Percentiles rank a stretch among this genome's conserved stretches.
phyloP scores from a whole-genome alignment of 1,140 invertebrate species.

The Leptinotarsa texana region DNA sequence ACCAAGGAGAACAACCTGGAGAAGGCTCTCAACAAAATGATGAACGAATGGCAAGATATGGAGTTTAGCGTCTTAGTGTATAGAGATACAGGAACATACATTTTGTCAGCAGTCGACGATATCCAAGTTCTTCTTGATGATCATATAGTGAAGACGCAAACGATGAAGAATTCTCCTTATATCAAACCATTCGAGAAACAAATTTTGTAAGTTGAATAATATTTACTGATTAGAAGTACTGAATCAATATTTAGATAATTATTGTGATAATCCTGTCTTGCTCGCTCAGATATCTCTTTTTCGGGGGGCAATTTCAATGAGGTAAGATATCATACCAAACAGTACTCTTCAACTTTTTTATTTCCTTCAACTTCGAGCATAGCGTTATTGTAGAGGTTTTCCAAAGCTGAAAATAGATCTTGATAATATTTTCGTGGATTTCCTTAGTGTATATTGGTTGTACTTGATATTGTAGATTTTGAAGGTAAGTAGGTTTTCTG shows the following conservation, averaged over 20 bases:
- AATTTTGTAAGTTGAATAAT: constrained; percentile 66
- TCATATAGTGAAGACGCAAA: constrained; percentile 95
- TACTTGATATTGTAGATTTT: too few species aligned
- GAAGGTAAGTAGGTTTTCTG: too few species aligned
- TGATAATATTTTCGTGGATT: too few species aligned
- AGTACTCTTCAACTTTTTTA: too few species aligned
- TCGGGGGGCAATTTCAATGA: too few species aligned
- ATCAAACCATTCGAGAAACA: constrained; percentile 91
- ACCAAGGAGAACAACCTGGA: constrained; percentile 95
- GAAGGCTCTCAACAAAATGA: constrained; percentile 88
- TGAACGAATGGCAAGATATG: constrained; percentile 87
- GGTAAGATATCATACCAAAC: too few species aligned
- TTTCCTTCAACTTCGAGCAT: too few species aligned
- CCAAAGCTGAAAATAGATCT: too few species aligned
- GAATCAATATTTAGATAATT: too few species aligned
- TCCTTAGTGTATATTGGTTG: too few species aligned
- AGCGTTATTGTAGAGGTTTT: too few species aligned
- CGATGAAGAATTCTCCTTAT: constrained; percentile 96
- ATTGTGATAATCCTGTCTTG: background rate
- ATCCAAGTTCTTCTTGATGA: constrained; percentile 95
- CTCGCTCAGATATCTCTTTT: background rate
- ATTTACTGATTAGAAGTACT: too few species aligned
- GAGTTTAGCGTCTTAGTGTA: constrained; percentile 78
- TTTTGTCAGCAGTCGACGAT: constrained; percentile 89
- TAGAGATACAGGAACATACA: constrained; percentile 89